Conservation (phyloP, 2,113 vertebrate species). For the Cyrtonyx montezumae region DNA sequence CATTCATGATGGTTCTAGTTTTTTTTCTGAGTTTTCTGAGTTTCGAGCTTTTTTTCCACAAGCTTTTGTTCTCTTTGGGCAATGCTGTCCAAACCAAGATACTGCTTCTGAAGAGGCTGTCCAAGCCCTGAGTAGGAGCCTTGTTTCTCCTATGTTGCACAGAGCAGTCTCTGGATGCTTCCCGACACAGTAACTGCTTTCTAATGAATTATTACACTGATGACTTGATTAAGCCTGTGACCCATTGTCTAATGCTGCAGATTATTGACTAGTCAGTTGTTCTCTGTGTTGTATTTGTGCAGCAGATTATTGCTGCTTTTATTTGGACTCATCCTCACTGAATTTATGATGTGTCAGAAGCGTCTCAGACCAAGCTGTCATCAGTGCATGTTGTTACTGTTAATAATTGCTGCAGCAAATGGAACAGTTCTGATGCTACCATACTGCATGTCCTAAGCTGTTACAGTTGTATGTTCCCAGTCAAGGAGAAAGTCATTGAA, state of each 20-base stretch:
- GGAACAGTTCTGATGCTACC: neutral
- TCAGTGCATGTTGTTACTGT: neutral
- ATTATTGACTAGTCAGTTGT: neutral
- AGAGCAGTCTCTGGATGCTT: neutral
- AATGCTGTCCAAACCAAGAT: rapidly evolving
- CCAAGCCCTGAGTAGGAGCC: neutral
- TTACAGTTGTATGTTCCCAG: neutral
- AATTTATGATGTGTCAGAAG: neutral
- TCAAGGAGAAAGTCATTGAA: neutral
- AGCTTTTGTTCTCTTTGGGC: neutral
- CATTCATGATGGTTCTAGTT: neutral
- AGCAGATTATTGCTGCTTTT: neutral
- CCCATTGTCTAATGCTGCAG: neutral
- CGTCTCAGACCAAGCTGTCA: neutral
- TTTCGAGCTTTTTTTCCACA: neutral
- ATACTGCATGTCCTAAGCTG: neutral
- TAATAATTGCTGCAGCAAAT: neutral
- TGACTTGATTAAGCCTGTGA: neutral
- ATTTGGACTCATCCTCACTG: neutral
- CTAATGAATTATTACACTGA: neutral
- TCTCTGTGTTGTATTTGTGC: neutral
- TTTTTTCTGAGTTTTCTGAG: neutral
- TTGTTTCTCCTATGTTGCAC: neutral
- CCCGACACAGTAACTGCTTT: neutral
- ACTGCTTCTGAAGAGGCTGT: neutral